These are phyloP conservation scores for Takifugu ocellatus DNA, from an alignment of 2,797 vertebrate genomes.

Conservation along the genomic window DNA sequence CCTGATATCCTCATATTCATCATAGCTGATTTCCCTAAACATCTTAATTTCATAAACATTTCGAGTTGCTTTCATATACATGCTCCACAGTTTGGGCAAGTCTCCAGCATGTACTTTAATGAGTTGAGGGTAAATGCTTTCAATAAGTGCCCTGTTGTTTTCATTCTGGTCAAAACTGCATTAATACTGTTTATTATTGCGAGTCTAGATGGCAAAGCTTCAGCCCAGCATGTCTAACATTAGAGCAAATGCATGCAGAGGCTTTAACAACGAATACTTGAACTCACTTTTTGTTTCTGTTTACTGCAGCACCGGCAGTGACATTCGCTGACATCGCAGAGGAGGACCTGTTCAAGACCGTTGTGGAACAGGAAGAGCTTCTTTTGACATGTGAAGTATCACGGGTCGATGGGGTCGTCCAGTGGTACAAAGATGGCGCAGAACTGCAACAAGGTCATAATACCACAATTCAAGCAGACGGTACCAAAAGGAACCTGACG, in stretches of 20 bases:
- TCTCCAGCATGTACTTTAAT: conserved; percentile 50
- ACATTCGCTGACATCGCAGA: conserved; percentile 73
- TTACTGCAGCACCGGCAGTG: conserved; percentile 69
- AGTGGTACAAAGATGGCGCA: conserved; percentile 85
- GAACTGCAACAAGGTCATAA: conserved; percentile 67
- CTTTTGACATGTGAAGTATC: conserved; percentile 82
- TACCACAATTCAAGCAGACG: conserved; percentile 69
- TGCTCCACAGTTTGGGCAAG: conserved; percentile 33
- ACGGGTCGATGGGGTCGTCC: conserved; percentile 63
- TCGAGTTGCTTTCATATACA: conserved; percentile 39
- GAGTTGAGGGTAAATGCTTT: conserved; percentile 38
- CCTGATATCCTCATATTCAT: conserved; percentile 48
- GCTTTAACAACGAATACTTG: conserved; percentile 3
- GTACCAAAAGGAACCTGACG: conserved; percentile 65
- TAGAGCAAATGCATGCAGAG: conserved; percentile 24
- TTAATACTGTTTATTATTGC: conserved; percentile 37
- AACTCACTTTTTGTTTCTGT: conserved; percentile 21
- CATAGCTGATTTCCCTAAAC: conserved; percentile 27
- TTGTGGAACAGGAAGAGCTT: conserved; percentile 76
- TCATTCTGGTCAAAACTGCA: conserved; percentile 55
- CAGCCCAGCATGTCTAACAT: conserved; percentile 64
- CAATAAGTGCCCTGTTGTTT: conserved; percentile 46
- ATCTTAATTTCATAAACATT: conserved; percentile 36
- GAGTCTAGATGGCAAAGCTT: conserved; percentile 42
- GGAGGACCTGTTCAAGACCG: conserved; percentile 75